phyloP scores from a whole-genome alignment of 37 sponge, comb jelly and placozoan genomes.

The Chondrosia reniformis region DNA sequence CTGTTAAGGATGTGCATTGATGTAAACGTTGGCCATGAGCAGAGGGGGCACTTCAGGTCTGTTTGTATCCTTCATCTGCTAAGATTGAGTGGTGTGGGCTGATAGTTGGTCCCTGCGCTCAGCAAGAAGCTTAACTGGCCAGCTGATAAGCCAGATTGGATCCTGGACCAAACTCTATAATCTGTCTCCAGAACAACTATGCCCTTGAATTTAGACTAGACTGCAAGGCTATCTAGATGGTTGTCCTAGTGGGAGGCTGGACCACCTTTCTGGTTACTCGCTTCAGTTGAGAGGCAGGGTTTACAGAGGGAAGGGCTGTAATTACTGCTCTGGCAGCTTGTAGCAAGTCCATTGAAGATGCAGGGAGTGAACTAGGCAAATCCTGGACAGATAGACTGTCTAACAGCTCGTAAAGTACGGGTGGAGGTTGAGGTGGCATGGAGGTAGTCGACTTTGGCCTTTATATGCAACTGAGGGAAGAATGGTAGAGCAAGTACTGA shows the following conservation, averaged over 20 bases:
- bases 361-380: not conserved
- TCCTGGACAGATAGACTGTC: not conserved
- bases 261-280: not conserved
- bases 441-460: not conserved
- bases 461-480: not conserved
- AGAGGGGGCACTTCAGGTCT: too few species aligned
- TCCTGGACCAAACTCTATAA: too few species aligned
- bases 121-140: too few species aligned
- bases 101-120: too few species aligned
- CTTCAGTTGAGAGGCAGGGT: slow-evolving; percentile 9
- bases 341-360: not conserved
- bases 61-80: too few species aligned
- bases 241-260: not conserved
- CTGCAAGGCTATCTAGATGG: not conserved
- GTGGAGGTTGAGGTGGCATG: not conserved
- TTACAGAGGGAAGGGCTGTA: slow-evolving; percentile 4
- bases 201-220: not conserved
- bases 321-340: slow-evolving; percentile 5
- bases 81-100: too few species aligned
- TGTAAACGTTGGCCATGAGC: too few species aligned
- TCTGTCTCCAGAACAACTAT: too few species aligned
- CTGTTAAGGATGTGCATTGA: too few species aligned
- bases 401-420: not conserved
- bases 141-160: too few species aligned
- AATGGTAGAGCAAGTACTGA: not conserved